A percentile compares a stretch with the other conserved stretches of the same genome.
These are phyloP conservation scores for Linurgus olivaceus DNA, from an alignment of 2,797 vertebrate genomes.

Conservation along the genomic window DNA sequence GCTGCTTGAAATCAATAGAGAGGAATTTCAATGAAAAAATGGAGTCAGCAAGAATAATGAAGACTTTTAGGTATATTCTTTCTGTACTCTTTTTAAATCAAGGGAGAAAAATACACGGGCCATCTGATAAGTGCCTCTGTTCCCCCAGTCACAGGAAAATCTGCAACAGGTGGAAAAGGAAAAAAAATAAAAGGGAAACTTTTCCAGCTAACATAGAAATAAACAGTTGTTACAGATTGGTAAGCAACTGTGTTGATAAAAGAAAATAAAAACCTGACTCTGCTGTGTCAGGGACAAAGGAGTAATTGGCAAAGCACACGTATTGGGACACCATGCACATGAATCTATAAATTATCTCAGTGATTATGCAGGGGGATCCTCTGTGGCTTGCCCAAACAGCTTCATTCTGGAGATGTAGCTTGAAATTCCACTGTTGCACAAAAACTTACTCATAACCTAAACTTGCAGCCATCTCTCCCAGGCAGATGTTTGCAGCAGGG, in stretches of 20 bases:
- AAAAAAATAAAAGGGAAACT: neutral
- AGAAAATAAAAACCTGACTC: neutral
- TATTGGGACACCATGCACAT: neutral
- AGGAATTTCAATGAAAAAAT: neutral
- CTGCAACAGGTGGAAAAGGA: neutral
- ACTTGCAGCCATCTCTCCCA: neutral
- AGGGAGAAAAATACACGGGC: neutral
- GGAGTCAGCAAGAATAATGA: neutral
- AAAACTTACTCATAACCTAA: neutral
- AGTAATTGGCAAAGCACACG: neutral
- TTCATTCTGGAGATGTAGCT: neutral
- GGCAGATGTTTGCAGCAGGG: neutral
- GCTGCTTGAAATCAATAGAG: neutral
- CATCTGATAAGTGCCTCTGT: neutral
- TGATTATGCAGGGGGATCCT: neutral
- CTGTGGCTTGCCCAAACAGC: neutral
- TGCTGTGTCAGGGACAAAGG: neutral
- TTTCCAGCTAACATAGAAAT: neutral
- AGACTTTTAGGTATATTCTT: neutral
- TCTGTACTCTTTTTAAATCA: neutral
- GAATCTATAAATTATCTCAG: neutral
- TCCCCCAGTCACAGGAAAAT: neutral
- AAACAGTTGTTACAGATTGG: neutral
- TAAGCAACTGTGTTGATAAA: neutral
- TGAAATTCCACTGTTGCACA: neutral